These are phyloP conservation scores for Sisyra terminalis DNA, from an alignment of 2,888 invertebrate genomes.

Conservation along the genomic window DNA sequence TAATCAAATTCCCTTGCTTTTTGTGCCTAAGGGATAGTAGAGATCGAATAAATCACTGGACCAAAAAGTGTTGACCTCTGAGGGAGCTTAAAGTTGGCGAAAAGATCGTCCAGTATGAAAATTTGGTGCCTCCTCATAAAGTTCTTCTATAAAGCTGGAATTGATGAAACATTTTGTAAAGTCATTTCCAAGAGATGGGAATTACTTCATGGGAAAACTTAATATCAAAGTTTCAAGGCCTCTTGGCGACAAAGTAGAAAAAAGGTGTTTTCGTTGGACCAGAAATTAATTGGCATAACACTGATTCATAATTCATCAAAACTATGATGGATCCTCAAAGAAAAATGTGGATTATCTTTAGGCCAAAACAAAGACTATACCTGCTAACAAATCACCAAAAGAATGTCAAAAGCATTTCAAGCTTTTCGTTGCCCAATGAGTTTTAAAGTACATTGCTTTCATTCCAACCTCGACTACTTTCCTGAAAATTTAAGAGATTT, in stretches of 20 bases:
- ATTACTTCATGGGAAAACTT: background rate
- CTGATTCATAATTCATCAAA: slow-evolving; percentile 11
- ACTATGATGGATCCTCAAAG: slow-evolving; percentile 11
- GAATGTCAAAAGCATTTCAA: slow-evolving; percentile 14
- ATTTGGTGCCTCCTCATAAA: background rate
- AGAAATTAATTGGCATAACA: slow-evolving; percentile 12
- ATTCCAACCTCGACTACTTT: slow-evolving; percentile 21
- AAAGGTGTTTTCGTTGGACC: slow-evolving; percentile 14
- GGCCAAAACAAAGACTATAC: slow-evolving; percentile 10
- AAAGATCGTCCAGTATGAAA: no score
- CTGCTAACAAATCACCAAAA: slow-evolving; percentile 12
- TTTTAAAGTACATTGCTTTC: slow-evolving; percentile 12
- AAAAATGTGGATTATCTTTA: background rate
- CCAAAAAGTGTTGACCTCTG: no score
- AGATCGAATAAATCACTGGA: no score
- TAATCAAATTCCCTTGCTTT: no score
- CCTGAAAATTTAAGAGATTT: slow-evolving; percentile 20
- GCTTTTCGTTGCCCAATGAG: slow-evolving; percentile 18
- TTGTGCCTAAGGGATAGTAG: no score
- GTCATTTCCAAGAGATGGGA: background rate
- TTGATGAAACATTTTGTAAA: no score
- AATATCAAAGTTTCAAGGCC: background rate
- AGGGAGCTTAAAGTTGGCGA: no score
- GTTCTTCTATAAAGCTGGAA: background rate
- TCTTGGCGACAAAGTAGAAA: slow-evolving; percentile 13